Percentiles rank a stretch among this genome's conserved stretches.
Conservation (phyloP, 2,797 vertebrate genomes). For the Notamacropus eugenii region DNA sequence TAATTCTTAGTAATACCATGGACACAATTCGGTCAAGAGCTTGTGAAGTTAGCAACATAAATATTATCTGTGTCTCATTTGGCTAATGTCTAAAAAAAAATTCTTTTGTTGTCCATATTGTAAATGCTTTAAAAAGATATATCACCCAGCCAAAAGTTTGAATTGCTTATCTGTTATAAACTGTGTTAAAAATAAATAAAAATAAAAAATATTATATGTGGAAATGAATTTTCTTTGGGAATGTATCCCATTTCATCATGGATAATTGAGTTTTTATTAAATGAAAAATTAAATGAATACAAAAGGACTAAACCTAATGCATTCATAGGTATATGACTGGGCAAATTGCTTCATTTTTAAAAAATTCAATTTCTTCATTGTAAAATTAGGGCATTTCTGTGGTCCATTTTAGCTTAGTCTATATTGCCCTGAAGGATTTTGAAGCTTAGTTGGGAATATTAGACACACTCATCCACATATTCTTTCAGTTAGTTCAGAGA, state of each 20-base stretch:
- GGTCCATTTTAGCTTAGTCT: neutral
- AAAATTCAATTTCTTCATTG: neutral
- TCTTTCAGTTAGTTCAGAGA: neutral
- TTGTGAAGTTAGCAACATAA: too few relatives aligned
- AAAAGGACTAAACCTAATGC: neutral
- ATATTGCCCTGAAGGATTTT: neutral
- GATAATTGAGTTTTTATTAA: neutral
- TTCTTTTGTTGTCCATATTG: too few relatives aligned
- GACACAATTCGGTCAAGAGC: too few relatives aligned
- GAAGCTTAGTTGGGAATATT: neutral
- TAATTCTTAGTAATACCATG: too few relatives aligned
- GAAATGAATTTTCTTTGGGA: neutral
- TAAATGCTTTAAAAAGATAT: too few relatives aligned
- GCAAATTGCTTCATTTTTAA: neutral
- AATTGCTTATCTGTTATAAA: too few relatives aligned
- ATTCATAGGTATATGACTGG: neutral
- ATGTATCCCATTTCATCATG: neutral
- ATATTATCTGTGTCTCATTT: too few relatives aligned
- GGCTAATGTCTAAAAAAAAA: too few relatives aligned
- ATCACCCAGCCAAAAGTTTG: too few relatives aligned
- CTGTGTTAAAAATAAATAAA: too few relatives aligned
- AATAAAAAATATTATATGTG: neutral
- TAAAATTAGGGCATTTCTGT: neutral
- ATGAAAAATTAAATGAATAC: neutral
- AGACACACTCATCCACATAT: neutral